Evolutionary conservation across 2,113 vertebrate species (phyloP).

Genomic region (Chinchilla lanigera): DNA sequence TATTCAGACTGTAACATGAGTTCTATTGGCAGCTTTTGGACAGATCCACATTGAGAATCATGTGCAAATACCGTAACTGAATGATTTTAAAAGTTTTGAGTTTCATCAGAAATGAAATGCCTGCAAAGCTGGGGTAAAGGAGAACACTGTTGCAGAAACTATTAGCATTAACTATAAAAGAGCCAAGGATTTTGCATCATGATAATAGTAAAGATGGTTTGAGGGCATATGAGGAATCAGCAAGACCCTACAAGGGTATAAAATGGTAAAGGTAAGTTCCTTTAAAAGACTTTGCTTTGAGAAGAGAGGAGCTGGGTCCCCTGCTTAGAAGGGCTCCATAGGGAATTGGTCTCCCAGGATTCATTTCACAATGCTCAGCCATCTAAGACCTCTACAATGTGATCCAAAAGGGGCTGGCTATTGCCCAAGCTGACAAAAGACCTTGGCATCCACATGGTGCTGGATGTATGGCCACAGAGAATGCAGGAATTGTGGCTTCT

Average conservation of each 20-base stretch:
- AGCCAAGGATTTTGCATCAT: neutral
- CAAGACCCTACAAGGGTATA: neutral
- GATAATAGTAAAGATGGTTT: neutral
- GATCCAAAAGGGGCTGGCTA: neutral
- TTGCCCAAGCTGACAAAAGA: neutral
- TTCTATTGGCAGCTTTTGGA: neutral
- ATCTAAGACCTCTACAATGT: neutral
- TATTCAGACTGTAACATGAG: neutral
- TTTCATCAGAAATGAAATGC: neutral
- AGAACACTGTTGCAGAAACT: neutral
- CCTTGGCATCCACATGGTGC: neutral
- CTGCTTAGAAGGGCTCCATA: neutral
- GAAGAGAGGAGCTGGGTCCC: neutral
- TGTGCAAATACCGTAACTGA: neutral
- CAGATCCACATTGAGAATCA: neutral
- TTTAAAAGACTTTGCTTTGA: neutral
- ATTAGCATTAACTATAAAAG: neutral
- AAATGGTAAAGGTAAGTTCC: neutral
- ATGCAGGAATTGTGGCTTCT: neutral
- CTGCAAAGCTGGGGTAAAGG: neutral
- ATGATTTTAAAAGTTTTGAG: neutral
- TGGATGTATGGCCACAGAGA: neutral
- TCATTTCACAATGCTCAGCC: neutral
- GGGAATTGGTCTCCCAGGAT: neutral
- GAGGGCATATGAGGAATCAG: neutral